A percentile compares a stretch with the other conserved stretches of the same genome.
phyloP scores from a whole-genome alignment of 1,140 invertebrate species.

The Araneus ventricosus region DNA sequence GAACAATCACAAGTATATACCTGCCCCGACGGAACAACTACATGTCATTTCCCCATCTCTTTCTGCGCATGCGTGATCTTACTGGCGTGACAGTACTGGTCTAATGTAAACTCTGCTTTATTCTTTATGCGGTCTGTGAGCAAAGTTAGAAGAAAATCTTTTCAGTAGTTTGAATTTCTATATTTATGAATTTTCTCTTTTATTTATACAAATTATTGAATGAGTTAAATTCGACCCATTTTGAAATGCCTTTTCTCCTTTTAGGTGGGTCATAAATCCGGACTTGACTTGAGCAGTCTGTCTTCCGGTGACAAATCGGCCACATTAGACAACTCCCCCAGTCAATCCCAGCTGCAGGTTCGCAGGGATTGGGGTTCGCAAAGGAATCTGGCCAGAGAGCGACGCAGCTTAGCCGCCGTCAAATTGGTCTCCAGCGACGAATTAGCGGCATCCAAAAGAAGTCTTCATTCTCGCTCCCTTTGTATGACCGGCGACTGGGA shows the following conservation, averaged over 20 bases:
- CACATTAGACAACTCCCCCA: neutral
- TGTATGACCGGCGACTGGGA: constrained; percentile 60
- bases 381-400: constrained; percentile 58
- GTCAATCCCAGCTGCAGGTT: constrained; percentile 27
- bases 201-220: too few relatives aligned
- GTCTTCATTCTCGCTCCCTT: constrained; percentile 62
- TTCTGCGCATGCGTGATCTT: too few relatives aligned
- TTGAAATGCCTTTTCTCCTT: neutral
- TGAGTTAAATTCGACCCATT: neutral
- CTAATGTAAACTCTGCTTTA: too few relatives aligned
- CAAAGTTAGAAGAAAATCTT: too few relatives aligned
- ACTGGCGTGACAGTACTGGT: too few relatives aligned
- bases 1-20: too few relatives aligned
- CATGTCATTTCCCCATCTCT: too few relatives aligned
- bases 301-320: constrained; percentile 40
- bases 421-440: constrained; percentile 12
- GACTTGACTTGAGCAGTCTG: neutral
- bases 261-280: constrained; percentile 57
- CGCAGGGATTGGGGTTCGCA: constrained; percentile 67
- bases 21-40: too few relatives aligned
- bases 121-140: too few relatives aligned
- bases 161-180: too few relatives aligned
- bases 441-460: constrained; percentile 33
- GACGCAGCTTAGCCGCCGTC: constrained; percentile 52
- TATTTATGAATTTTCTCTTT: too few relatives aligned